phyloP scores from a whole-genome alignment of 1,140 invertebrate genomes.

The Latrodectus geometricus region DNA sequence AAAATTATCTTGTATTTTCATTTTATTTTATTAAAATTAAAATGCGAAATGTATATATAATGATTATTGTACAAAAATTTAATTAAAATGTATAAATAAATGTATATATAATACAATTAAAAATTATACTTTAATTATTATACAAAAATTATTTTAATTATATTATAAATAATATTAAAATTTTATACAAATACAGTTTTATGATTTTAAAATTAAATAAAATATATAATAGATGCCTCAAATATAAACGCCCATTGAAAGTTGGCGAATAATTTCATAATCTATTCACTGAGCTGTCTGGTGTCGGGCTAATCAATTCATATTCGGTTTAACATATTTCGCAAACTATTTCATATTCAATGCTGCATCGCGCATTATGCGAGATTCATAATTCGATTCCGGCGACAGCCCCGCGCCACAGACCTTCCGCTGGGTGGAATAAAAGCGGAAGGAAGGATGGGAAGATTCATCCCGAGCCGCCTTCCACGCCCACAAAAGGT shows the following conservation, averaged over 20 bases:
- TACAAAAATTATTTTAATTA: too few species aligned
- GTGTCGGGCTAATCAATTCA: too few species aligned
- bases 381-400: neutral
- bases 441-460: neutral
- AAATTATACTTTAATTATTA: too few species aligned
- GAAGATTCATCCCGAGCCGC: neutral
- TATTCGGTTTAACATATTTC: too few species aligned
- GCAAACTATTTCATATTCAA: constrained; percentile 8
- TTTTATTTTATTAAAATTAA: too few species aligned
- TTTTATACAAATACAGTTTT: neutral
- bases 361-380: neutral
- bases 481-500: neutral
- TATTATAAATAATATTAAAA: too few species aligned
- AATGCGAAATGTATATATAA: too few species aligned
- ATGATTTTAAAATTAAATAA: neutral
- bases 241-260: neutral
- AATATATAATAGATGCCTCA: neutral
- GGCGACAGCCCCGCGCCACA: neutral
- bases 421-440: neutral
- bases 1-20: too few species aligned
- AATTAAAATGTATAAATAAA: too few species aligned
- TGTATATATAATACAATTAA: too few species aligned
- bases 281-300: neutral
- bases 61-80: too few species aligned
- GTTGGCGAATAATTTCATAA: constrained; percentile 2